phyloP scores from a whole-genome alignment of 2,888 invertebrate genomes.

The Phorcus lineatus region DNA sequence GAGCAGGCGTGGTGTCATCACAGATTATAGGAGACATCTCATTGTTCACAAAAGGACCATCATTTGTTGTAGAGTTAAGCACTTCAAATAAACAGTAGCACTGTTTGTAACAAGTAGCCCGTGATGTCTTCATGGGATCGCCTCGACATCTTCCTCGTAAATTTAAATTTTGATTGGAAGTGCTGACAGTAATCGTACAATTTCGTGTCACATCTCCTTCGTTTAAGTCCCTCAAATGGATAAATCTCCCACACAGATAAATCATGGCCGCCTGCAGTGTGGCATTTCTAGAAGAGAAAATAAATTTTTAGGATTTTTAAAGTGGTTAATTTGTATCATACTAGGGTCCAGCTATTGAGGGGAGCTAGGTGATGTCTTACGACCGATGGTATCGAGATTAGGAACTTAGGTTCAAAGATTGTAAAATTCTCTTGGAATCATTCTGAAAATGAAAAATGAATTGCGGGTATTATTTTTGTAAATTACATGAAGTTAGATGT shows the following conservation, averaged over 20 bases:
- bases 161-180: slow-evolving; percentile 19
- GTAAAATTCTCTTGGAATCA: no score
- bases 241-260: neutral
- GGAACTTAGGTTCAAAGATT: no score
- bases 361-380: no score
- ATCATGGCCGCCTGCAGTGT: neutral
- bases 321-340: no score
- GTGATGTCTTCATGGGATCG: neutral
- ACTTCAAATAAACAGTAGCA: neutral
- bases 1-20: slow-evolving; percentile 1
- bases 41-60: neutral
- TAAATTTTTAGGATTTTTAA: neutral
- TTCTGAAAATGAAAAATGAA: no score
- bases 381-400: no score
- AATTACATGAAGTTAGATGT: no score
- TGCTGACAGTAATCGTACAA: slow-evolving; percentile 21
- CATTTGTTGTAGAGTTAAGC: neutral
- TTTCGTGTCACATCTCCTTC: slow-evolving; percentile 3
- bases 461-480: no score
- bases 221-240: neutral
- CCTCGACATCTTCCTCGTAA: neutral
- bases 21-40: slow-evolving; percentile 8
- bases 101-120: neutral
- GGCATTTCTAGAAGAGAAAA: neutral
- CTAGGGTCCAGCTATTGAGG: no score